Evolutionary conservation across 2,797 vertebrate species (phyloP).

Genomic region (Sternotherus odoratus): DNA sequence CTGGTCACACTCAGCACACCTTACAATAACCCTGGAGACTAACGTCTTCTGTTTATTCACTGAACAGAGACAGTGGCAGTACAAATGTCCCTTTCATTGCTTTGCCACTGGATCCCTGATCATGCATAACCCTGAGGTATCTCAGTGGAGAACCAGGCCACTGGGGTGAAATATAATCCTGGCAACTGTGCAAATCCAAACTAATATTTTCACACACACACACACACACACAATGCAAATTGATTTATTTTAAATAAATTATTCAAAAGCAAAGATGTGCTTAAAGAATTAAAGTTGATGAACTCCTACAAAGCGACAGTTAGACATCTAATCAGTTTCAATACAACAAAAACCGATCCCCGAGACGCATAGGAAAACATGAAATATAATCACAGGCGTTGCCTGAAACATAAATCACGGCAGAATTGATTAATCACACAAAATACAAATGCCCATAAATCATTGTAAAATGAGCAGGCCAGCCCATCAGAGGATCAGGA

Average conservation of each 20-base stretch:
- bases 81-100: neutral
- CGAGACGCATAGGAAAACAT: neutral
- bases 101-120: accelerated
- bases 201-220: accelerated
- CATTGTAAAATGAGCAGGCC: neutral
- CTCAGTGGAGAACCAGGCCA: accelerated
- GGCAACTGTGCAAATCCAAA: neutral
- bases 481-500: neutral
- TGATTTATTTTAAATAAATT: neutral
- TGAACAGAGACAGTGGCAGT: neutral
- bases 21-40: neutral
- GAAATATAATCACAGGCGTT: constrained; percentile 26
- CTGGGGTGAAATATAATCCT: accelerated
- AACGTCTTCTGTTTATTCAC: accelerated
- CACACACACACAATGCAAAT: neutral
- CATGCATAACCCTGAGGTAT: accelerated
- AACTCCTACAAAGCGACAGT: neutral
- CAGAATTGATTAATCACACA: constrained; percentile 43
- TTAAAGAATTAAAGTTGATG: constrained; percentile 45
- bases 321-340: constrained; percentile 25
- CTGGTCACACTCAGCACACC: neutral
- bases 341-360: neutral
- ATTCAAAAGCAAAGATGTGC: neutral
- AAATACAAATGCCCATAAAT: constrained; percentile 57
- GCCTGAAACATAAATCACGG: constrained; percentile 9